phyloP scores from a whole-genome alignment of 2,113 vertebrate genomes.

The Pseudorhombus dupliciocellatus region DNA sequence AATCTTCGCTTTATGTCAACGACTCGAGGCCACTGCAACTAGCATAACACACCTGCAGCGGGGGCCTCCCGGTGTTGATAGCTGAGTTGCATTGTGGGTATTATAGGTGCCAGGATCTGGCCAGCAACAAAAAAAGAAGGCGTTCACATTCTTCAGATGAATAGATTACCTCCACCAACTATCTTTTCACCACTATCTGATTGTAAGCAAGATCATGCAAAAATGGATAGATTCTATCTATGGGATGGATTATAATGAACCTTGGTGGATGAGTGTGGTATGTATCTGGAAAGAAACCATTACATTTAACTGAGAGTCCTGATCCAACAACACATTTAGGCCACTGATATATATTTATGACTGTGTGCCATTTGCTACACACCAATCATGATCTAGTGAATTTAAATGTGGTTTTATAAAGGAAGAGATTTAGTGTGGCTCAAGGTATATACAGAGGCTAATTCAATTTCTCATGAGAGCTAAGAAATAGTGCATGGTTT shows the following conservation, averaged over 20 bases:
- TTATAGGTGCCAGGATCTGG: too few relatives aligned
- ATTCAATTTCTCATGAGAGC: constrained; percentile 1
- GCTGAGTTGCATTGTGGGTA: not conserved
- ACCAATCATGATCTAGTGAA: too few relatives aligned
- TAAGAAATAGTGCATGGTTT: not conserved
- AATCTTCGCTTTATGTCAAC: not conserved
- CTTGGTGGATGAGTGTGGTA: not conserved
- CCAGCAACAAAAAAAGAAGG: not conserved
- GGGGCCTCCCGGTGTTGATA: not conserved
- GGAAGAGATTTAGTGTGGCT: constrained; percentile 26
- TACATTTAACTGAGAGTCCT: not conserved
- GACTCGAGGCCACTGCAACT: not conserved
- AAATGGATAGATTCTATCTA: too few relatives aligned
- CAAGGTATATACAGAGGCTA: constrained; percentile 9
- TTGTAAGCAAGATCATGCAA: too few relatives aligned
- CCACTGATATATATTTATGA: not conserved
- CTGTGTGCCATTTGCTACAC: too few relatives aligned
- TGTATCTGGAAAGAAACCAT: not conserved
- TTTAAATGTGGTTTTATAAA: not conserved
- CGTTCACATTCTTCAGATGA: not conserved
- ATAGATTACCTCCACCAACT: too few relatives aligned
- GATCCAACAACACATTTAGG: not conserved
- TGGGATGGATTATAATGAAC: not conserved
- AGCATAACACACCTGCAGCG: not conserved
- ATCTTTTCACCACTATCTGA: too few relatives aligned